Base-by-base conservation (phyloP, 2,888 invertebrate genomes). In the Agonopterix arenella region DNA sequence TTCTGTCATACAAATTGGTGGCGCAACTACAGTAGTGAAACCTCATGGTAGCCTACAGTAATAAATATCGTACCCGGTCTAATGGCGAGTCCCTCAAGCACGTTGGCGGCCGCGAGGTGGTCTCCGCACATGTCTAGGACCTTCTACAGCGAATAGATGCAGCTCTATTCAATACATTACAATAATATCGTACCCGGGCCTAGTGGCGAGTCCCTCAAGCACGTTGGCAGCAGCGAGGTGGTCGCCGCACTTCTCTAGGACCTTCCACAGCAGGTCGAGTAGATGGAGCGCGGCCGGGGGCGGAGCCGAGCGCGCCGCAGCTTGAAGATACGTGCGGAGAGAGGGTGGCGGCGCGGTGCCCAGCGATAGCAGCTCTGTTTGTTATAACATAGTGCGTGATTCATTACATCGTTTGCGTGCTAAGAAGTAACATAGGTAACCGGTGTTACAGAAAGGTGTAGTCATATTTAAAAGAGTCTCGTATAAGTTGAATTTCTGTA, bases 61-160 rank as follows among this genome's bases (percentile, higher is more conserved):
- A n/a, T n/a, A n/a, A 16, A 16, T 16, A 16, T 16, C 16, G 16
- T 16, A 16, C 92, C 92, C 10, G 91, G 90, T 66, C 91, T 91
- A 13, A 94, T 95, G 3, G 99, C 97, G 53, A 99, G 90, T 64
- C 94, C 94, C 59, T 96, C 94, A 2, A 99, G 90, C 58, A 98
- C 96, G 66, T 95, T 93, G 0, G 99, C 98, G 1, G 99, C 98
- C 8, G 96, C 95, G 1, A 95, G 92, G 73, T 97, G 98, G 76
- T 98, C 97, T 36, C 95, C 94, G 67, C 94, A 94, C 73, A 95
- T 95, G 80, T 99, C 98, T 69, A 98, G 97, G 75, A 96, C 98
- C 80, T 97, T 97, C 98, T 99, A 99, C 50, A 99, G 84, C 57
- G 99, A 85, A 74, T 98, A 97, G 57, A n/a, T n/a, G n/a, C n/a